Base-by-base conservation (phyloP, 1,140 invertebrate genomes). In the Drosophila athabasca region DNA sequence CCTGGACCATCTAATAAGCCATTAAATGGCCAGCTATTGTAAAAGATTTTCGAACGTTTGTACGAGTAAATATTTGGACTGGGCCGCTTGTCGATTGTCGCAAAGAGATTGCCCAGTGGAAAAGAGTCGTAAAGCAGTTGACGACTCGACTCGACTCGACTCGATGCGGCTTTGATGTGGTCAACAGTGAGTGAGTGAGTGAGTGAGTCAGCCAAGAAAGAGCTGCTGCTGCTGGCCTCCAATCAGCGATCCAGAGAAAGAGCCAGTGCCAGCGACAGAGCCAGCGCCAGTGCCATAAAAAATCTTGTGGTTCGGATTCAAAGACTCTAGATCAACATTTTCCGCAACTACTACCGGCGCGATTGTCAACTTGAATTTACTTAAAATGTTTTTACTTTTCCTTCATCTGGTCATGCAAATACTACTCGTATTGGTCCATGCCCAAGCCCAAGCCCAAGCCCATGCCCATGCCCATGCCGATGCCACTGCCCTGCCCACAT, bases 1-100 rank as follows among this genome's bases (percentile, higher is more conserved):
- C 46, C 68, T 48, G 55, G 35, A 5, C 24, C 78, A 72, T 87
- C 83, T 85, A 85, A 85, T 85, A 85, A 87, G 62, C 82, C 83
- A 87, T 82, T 72, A 87, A 85, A 74, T 64, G 51, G 44, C 31
- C 24, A 29, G 58, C 58, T 57, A 22, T 46, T 64, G 46, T n/a
- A 52, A 62, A 60, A 62, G 44, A 68, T 61, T 57, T 73, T 49
- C 24, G 58, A 64, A 78, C 57, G 8, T 39, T 39, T 39, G 35
- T 39, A 39, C 35, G 35, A 13, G 78, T 85, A 87, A 85, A 85
- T 85, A 82, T 85, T 85, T 87, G 62, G 69, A 66, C 45, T 62
- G 67, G 3, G 24, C 51, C 51, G 65, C 45, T 26, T 26, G 24
- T 4, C 24, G 24, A 26, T 67, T 44, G 31, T 52, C 35, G 11